phyloP scores from a whole-genome alignment of 2,113 vertebrate species.

The Xiphorhynchus elegans region DNA sequence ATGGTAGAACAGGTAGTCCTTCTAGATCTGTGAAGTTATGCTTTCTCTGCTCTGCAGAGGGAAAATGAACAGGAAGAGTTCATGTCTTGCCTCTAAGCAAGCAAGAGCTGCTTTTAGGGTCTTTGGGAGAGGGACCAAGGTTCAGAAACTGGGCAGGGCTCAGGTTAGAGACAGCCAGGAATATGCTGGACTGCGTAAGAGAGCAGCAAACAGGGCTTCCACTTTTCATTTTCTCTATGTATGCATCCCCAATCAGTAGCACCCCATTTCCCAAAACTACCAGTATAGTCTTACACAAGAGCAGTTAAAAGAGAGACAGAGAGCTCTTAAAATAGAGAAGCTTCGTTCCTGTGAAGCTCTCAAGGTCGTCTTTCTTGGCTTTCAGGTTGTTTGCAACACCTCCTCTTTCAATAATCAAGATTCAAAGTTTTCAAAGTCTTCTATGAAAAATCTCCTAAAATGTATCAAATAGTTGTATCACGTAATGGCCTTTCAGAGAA shows the following conservation, averaged over 20 bases:
- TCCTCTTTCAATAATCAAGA: not conserved
- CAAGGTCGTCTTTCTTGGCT: not conserved
- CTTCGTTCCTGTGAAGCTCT: not conserved
- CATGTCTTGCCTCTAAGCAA: not conserved
- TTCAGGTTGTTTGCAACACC: not conserved
- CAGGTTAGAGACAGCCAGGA: not conserved
- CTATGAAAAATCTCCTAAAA: not conserved
- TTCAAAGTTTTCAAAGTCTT: not conserved
- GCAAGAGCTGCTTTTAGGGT: not conserved
- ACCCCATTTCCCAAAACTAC: not conserved
- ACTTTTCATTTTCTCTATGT: not conserved
- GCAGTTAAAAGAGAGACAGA: not conserved
- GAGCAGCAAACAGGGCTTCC: not conserved
- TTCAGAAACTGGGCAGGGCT: not conserved
- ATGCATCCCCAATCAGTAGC: not conserved
- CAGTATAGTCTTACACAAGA: not conserved
- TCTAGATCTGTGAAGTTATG: not conserved
- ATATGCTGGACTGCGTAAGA: not conserved
- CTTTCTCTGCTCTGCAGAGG: not conserved
- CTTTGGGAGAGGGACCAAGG: not conserved
- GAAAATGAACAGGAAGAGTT: not conserved
- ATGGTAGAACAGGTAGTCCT: not conserved
- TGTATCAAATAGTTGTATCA: not conserved
- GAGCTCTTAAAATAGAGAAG: not conserved
- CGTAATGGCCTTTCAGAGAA: not conserved